Base-by-base conservation (phyloP, 1,140 invertebrate genomes). In the Pogonognathellus flavescens region DNA sequence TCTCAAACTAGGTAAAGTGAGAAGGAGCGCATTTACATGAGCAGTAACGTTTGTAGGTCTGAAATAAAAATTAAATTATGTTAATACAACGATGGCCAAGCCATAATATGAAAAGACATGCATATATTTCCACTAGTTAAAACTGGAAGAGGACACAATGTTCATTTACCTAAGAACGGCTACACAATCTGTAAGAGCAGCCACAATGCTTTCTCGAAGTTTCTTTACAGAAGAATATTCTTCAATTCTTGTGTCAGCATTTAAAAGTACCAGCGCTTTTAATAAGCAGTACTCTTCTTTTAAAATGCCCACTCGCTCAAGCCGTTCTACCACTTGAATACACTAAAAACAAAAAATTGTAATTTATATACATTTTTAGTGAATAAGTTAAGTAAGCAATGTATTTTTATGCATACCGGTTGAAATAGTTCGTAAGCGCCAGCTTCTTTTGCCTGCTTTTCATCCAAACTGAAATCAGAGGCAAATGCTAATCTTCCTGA, bases 251-350 rank as follows among this genome's bases (percentile, higher is more conserved):
- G 96, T 96, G 92, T 99, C 97, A 89, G 94, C 95, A 92, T 99
- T 99, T 84, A 96, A 95, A 86, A 99, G 91, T 49, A 97, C 95
- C 81, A 99, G 92, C 25, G 97, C 97, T 92, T 99, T 99, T 80
- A 99, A 90, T 22, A 98, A 92, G 89, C 95, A 95, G 91, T 97
- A 99, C 91, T 99, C 97, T 91, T 99, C 97, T 89, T 95, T 95
- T 18, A 94, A 92, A 31, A 98, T 94, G 18, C 93, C 93, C 85
- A 97, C 91, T 87, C 93, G 93, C 89, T 97, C 96, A 89, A 99
- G 92, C 88, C 97, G 94, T 90, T 96, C 95, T 20, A 96, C 94
- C 59, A 99, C 94, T 91, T 96, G 95, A 59, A 95, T 93, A 89
- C 95, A 95, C 94, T 96, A 91, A 83, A 86, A 84, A 72, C 3